Conservation (phyloP, 2,113 vertebrate genomes). For the Esox niger region DNA sequence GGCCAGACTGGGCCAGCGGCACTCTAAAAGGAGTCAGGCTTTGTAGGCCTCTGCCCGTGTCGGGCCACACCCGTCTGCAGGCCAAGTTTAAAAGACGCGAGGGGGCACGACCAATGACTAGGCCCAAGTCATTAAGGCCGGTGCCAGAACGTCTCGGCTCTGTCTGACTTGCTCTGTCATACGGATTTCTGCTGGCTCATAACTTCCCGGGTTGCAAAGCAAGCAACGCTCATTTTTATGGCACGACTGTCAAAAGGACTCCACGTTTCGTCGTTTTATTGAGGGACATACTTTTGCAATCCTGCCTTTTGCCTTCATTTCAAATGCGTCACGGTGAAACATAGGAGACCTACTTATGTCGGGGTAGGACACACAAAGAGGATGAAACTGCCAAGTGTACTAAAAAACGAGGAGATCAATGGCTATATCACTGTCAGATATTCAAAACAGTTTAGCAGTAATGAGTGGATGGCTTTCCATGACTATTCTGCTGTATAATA, state of each 20-base stretch:
- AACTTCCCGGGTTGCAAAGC: constrained; percentile 19
- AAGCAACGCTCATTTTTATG: constrained; percentile 35
- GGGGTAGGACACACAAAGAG: background rate
- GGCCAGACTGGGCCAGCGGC: constrained; percentile 16
- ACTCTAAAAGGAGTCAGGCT: constrained; percentile 1
- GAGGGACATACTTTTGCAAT: constrained; percentile 34
- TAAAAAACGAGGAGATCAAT: constrained; percentile 14
- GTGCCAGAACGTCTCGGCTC: constrained; percentile 32
- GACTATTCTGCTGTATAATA: background rate
- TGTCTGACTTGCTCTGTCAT: constrained; percentile 46
- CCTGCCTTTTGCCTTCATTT: constrained; percentile 19
- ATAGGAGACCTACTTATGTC: constrained; percentile 2
- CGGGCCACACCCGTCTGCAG: constrained; percentile 13
- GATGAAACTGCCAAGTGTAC: background rate
- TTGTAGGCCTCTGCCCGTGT: constrained; percentile 26
- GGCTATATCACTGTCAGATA: constrained; percentile 10
- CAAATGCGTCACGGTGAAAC: constrained; percentile 26
- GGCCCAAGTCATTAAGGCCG: constrained; percentile 26
- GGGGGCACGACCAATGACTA: constrained; percentile 4
- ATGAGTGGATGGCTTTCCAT: background rate
- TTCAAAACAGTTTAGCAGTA: background rate
- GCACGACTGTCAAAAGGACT: constrained; percentile 32
- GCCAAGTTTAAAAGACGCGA: constrained; percentile 5
- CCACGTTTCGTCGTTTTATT: background rate
- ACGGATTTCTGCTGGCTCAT: constrained; percentile 43